Evolutionary conservation across 2,888 invertebrate genomes (phyloP).

Genomic region (Tenthredo notha): DNA sequence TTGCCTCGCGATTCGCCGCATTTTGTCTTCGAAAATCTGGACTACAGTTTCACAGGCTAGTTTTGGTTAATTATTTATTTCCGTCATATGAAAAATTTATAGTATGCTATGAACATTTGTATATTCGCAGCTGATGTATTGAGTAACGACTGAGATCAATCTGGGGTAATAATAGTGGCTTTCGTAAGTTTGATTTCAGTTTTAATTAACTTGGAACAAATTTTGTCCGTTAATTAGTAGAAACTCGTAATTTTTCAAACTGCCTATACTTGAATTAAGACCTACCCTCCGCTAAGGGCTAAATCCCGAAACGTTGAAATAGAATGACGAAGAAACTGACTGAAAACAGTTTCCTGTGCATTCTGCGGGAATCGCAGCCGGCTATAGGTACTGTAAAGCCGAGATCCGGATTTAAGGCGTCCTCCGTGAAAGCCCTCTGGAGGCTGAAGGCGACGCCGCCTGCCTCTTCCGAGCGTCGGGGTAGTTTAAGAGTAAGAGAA

Average conservation of each 20-base stretch:
- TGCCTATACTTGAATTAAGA: slow-evolving; percentile 31
- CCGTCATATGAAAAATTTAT: neutral
- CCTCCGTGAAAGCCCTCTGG: slow-evolving; percentile 77
- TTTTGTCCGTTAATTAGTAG: slow-evolving; percentile 27
- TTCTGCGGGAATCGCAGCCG: slow-evolving; percentile 32
- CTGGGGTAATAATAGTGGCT: neutral
- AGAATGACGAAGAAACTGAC: slow-evolving; percentile 41
- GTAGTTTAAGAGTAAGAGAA: slow-evolving; percentile 77
- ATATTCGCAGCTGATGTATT: neutral
- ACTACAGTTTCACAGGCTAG: neutral
- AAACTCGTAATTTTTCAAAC: slow-evolving; percentile 53
- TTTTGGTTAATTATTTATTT: neutral
- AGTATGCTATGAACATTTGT: no score
- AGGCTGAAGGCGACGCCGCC: slow-evolving; percentile 67
- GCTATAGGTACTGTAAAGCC: slow-evolving; percentile 59
- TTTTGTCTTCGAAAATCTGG: slow-evolving; percentile 16
- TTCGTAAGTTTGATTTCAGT: neutral
- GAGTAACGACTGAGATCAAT: neutral
- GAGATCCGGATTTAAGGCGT: slow-evolving; percentile 77
- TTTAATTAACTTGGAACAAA: neutral
- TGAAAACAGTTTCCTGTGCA: slow-evolving; percentile 53
- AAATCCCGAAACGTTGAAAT: slow-evolving; percentile 18
- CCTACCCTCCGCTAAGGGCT: neutral
- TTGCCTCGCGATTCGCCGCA: neutral
- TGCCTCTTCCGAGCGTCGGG: slow-evolving; percentile 61